Base-by-base conservation (phyloP, 1,140 invertebrate species). In the Sesamia nonagrioides region DNA sequence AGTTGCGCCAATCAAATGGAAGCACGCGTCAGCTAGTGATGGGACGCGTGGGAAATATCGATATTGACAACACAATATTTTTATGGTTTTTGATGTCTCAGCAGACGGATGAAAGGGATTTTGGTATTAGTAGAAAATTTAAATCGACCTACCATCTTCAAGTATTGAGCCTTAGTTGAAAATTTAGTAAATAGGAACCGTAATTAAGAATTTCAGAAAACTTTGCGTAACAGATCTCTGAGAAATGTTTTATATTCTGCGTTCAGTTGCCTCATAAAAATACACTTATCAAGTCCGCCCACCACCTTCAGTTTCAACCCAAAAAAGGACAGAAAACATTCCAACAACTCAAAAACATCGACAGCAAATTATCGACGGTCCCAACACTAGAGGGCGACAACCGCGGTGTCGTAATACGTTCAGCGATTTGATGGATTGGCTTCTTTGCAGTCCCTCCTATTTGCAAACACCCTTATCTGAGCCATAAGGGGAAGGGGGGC, bases 381-480 rank as follows among this genome's bases (percentile, higher is more conserved):
- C 72, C 73, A 85, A 80, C 90, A 83, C 87, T 89, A 86, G 13
- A 71, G 61, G 75, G 84, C 89, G 89, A 89, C 91, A 88, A 85
- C 66, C 86, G 82, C 80, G 90, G 93, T 90, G 91, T 93, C 90
- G 93, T 93, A 94, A 95, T 92, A 89, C 90, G 90, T 84, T 90
- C 91, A 85, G 78, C 91, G 85, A 91, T 94, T 95, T 95, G 93
- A 95, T 95, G 93, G 92, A 95, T 95, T 95, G 93, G 92, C 93
- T 94, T 92, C 92, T 94, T 94, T 89, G 88, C 89, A 87, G 86
- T 86, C 90, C 88, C 89, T 88, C 81, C 89, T 93, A 94, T 94
- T 94, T 93, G 92, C 92, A 94, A 94, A 95, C 92, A 94, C 91
- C 93, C 92, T 91, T 90, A 89, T 91, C 91, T 87, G 87, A 89